Evolutionary conservation across 2,113 vertebrate genomes (phyloP).

Genomic region (Atractosteus spatula): DNA sequence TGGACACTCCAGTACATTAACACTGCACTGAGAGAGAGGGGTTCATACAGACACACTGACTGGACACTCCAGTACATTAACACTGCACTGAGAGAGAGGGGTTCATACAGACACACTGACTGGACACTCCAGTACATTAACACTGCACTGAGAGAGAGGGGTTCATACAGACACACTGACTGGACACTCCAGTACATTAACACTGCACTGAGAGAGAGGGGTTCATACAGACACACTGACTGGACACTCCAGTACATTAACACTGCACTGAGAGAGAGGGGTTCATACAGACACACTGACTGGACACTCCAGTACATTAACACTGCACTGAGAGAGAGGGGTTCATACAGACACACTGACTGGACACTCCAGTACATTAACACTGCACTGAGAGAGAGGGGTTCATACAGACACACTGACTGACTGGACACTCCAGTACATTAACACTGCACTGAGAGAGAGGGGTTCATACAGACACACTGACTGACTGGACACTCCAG

Average conservation of each 20-base stretch:
- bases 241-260: neutral
- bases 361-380: neutral
- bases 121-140: neutral
- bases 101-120: neutral
- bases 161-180: neutral
- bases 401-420: neutral
- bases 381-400: neutral
- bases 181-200: neutral
- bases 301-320: neutral
- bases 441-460: neutral
- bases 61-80: neutral
- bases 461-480: neutral
- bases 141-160: neutral
- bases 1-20: neutral
- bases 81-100: neutral
- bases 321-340: neutral
- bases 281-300: neutral
- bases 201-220: neutral
- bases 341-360: neutral
- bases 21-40: neutral
- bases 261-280: neutral
- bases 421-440: constrained; percentile 9
- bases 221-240: neutral
- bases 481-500: constrained; percentile 9
- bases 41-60: neutral